These are phyloP conservation scores for Himalopsyche japonica DNA, from an alignment of 2,888 invertebrate genomes.

Conservation along the genomic window DNA sequence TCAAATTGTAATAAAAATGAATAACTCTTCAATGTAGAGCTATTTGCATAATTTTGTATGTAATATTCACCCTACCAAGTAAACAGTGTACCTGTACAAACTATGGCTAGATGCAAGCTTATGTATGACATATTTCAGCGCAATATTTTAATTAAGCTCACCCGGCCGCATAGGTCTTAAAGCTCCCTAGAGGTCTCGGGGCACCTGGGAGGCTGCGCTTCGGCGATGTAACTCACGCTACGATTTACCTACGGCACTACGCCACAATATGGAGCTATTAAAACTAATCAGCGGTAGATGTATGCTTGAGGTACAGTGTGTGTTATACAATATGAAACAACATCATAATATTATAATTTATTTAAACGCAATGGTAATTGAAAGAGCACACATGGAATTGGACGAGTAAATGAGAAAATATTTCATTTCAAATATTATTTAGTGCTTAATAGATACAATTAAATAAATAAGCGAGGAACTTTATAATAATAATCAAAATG, in stretches of 20 bases:
- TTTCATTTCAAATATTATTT: too few relatives aligned
- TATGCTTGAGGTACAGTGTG: background rate
- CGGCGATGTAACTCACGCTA: background rate
- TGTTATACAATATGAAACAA: too few relatives aligned
- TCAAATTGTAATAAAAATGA: background rate
- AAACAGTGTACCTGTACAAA: conserved; percentile 10
- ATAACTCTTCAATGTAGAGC: background rate
- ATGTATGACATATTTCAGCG: conserved; percentile 33
- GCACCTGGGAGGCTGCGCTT: background rate
- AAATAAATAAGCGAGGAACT: too few relatives aligned
- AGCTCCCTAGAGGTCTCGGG: background rate
- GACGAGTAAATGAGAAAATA: too few relatives aligned
- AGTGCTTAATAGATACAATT: too few relatives aligned
- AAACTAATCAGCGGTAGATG: background rate
- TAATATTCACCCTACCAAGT: background rate
- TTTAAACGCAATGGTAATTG: too few relatives aligned
- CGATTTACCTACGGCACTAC: background rate
- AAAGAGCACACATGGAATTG: too few relatives aligned
- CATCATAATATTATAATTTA: too few relatives aligned
- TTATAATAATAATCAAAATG: too few relatives aligned
- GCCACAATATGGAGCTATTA: background rate
- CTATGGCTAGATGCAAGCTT: conserved; percentile 18
- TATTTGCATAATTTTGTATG: background rate
- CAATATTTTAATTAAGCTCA: conserved; percentile 39
- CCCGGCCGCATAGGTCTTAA: background rate